phyloP scores from a whole-genome alignment of 2,113 vertebrate species.

The Gnathonemus echidnorhynchus region DNA sequence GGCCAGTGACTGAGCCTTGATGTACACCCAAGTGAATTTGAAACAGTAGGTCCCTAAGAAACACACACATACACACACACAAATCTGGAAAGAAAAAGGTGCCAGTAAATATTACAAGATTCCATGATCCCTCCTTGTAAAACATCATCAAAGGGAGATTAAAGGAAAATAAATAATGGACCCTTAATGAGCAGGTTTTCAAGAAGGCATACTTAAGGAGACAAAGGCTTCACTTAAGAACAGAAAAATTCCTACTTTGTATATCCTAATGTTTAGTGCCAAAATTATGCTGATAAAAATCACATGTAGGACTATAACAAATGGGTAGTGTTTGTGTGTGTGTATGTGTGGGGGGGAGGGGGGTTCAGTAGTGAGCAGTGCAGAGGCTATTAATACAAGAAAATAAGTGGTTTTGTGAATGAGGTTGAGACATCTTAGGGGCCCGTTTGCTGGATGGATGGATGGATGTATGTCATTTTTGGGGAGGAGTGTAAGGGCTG shows the following conservation, averaged over 20 bases:
- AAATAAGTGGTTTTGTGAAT: background rate
- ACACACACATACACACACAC: background rate
- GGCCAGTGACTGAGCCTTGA: background rate
- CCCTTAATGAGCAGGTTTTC: no score
- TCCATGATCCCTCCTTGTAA: background rate
- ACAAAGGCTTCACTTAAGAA: background rate
- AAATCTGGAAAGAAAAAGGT: no score
- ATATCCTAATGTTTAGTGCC: background rate
- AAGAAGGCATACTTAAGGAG: background rate
- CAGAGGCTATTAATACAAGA: background rate
- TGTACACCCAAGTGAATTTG: background rate
- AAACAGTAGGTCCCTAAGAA: no score
- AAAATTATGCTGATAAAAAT: background rate
- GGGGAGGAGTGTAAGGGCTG: no score
- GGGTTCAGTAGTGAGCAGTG: background rate
- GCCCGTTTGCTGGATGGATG: background rate
- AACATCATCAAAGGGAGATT: background rate
- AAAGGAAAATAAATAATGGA: background rate
- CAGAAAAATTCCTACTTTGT: background rate
- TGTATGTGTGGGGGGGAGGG: background rate
- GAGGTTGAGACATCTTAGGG: background rate
- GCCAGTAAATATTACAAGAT: no score
- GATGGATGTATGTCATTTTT: background rate
- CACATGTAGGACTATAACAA: background rate
- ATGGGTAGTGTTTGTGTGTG: background rate